phyloP scores from a whole-genome alignment of 1,140 invertebrate species.

The Palaemon carinicauda region DNA sequence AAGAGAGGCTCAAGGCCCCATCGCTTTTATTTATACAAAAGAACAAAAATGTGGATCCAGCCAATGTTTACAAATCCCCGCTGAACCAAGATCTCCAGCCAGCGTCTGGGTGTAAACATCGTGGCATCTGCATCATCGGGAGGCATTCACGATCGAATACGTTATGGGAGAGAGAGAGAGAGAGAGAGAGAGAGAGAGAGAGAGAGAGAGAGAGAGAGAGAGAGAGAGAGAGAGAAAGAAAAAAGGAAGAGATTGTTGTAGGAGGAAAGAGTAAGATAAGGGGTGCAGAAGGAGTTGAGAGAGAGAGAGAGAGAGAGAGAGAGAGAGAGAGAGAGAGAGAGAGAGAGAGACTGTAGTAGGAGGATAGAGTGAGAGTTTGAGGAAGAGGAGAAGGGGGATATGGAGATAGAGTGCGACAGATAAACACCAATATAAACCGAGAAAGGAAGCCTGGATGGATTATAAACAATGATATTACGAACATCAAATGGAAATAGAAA shows the following conservation, averaged over 20 bases:
- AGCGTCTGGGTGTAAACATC: neutral
- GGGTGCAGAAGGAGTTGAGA: no score
- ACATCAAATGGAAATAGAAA: neutral
- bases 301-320: neutral
- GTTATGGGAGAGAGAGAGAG: neutral
- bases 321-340: no score
- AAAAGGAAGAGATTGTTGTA: no score
- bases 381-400: neutral
- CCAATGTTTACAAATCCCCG: no score
- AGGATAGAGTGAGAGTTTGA: neutral
- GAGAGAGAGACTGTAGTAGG: no score
- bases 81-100: neutral
- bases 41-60: no score
- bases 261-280: no score
- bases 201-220: neutral
- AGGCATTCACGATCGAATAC: neutral
- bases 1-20: no score
- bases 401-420: neutral
- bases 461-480: neutral
- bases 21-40: no score
- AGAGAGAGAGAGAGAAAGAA: neutral
- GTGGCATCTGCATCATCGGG: neutral
- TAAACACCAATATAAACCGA: neutral
- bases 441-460: no score
- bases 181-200: slow-evolving; percentile 5